Conservation (phyloP, 2,888 invertebrate species). For the Callimorpha dominula region DNA sequence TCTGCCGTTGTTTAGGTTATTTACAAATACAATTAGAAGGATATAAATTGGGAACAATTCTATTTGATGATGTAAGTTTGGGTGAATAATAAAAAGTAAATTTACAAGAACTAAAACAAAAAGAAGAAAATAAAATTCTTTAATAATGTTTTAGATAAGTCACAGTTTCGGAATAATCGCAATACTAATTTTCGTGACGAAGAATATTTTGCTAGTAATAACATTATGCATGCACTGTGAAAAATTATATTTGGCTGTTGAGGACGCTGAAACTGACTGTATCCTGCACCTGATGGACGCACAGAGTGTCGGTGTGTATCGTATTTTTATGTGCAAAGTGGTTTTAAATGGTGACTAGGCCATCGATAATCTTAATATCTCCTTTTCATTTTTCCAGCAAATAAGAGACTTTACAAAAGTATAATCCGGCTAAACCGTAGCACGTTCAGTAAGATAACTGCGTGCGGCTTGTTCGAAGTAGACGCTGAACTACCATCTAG, state of each 20-base stretch:
- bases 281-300: neutral
- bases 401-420: slow-evolving; percentile 14
- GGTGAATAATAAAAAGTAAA: neutral
- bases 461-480: too few relatives aligned
- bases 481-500: slow-evolving; percentile 1
- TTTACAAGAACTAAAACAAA: neutral
- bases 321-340: neutral
- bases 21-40: slow-evolving; percentile 11
- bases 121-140: neutral
- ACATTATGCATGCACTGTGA: slow-evolving; percentile 9
- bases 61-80: slow-evolving; percentile 1
- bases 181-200: slow-evolving; percentile 19
- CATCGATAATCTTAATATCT: neutral
- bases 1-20: slow-evolving; percentile 9
- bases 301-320: slow-evolving; percentile 19
- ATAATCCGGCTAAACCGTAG: slow-evolving; percentile 1
- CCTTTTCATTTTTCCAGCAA: slow-evolving; percentile 9
- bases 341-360: neutral
- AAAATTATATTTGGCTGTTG: slow-evolving; percentile 6
- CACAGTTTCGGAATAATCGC: neutral
- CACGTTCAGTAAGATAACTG: too few relatives aligned
- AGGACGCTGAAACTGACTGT: slow-evolving; percentile 6
- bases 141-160: neutral
- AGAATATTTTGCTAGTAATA: slow-evolving; percentile 3
- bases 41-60: neutral